Evolutionary conservation across 2,113 vertebrate genomes (phyloP).

Genomic region (Genyomyrus donnyi): DNA sequence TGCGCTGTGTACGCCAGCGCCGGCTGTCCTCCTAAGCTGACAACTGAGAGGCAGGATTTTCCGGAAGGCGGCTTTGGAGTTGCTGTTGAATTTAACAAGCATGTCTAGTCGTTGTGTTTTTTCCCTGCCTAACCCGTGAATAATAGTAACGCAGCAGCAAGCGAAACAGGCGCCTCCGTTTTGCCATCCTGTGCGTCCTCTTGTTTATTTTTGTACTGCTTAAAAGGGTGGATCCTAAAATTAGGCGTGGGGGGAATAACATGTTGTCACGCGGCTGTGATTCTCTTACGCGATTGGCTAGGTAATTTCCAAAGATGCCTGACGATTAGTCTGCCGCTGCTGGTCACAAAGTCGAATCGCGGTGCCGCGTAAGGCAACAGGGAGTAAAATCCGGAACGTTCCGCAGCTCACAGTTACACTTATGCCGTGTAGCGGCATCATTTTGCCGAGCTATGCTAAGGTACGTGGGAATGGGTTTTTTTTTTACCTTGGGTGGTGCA

Average conservation of each 20-base stretch:
- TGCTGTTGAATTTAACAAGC: conserved; percentile 71
- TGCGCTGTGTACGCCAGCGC: conserved; percentile 61
- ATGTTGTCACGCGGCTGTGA: not conserved
- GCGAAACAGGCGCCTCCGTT: conserved; percentile 56
- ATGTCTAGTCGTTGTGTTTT: conserved; percentile 61
- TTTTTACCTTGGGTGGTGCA: not conserved
- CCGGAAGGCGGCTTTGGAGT: conserved; percentile 61
- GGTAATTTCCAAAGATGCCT: not conserved
- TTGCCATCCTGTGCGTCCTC: conserved; percentile 19
- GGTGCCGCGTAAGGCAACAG: not conserved
- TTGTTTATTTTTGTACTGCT: not conserved
- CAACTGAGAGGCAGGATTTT: conserved; percentile 61
- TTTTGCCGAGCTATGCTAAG: not conserved
- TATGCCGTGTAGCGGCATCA: not conserved
- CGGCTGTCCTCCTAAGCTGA: conserved; percentile 56
- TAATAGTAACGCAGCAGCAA: conserved; percentile 62
- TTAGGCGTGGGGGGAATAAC: not conserved
- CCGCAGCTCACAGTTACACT: not conserved
- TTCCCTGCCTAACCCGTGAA: conserved; percentile 59
- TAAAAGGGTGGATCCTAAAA: not conserved
- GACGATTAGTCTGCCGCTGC: not conserved
- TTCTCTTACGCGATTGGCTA: not conserved
- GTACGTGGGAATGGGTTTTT: not conserved
- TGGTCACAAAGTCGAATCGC: not conserved
- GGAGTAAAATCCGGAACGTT: not conserved